phyloP scores from a whole-genome alignment of 92 coral and sea anemone genomes.

The Virgularia gustaviana region DNA sequence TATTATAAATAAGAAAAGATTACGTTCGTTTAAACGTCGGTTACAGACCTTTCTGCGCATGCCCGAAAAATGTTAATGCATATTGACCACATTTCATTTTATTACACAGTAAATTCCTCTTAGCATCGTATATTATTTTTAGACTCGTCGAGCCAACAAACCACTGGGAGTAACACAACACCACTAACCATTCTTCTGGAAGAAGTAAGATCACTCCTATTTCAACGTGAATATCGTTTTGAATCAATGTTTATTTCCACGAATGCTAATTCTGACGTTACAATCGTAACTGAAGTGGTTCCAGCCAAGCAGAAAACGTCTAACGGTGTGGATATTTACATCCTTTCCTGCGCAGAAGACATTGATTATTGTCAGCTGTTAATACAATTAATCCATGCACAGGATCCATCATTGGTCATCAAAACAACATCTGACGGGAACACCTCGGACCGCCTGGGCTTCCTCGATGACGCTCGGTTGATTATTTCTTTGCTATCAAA shows the following conservation, averaged over 20 bases:
- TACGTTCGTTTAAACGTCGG: no score
- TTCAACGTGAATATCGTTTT: conserved; percentile 18
- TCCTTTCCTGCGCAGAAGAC: conserved; percentile 14
- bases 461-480: conserved; percentile 68
- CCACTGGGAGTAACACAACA: no score
- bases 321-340: conserved; percentile 11
- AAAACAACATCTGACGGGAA: conserved; percentile 25
- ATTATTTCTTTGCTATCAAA: conserved; percentile 68
- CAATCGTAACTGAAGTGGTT: background rate
- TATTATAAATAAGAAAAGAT: no score
- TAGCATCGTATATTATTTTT: no score
- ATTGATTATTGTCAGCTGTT: conserved; percentile 5
- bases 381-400: background rate
- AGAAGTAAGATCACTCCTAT: conserved; percentile 21
- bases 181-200: background rate
- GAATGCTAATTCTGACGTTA: background rate
- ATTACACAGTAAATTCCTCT: no score
- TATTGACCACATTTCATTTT: background rate
- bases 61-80: background rate
- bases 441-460: conserved; percentile 61
- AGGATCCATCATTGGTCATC: conserved; percentile 1
- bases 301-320: background rate
- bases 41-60: background rate
- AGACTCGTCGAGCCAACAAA: no score
- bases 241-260: background rate